phyloP scores from a whole-genome alignment of 2,797 vertebrate genomes.

The Diceros bicornis region DNA sequence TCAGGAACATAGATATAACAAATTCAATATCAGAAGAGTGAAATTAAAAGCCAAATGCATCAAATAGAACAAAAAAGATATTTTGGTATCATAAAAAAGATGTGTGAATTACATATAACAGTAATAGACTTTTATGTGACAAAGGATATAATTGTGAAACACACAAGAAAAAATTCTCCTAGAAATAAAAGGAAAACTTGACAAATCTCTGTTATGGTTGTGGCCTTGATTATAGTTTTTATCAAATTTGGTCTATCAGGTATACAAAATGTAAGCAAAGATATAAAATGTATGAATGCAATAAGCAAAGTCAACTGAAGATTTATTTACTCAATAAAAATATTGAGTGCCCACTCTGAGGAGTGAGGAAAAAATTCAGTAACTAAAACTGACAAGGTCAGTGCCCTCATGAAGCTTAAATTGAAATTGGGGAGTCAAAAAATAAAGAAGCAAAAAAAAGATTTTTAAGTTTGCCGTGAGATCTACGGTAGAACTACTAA shows the following conservation, averaged over 20 bases:
- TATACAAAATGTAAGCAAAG: conserved; percentile 35
- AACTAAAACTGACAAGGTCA: not conserved
- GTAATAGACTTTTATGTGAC: conserved; percentile 13
- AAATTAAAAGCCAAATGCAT: conserved; percentile 48
- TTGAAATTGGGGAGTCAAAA: not conserved
- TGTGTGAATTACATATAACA: not conserved
- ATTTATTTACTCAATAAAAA: conserved; percentile 35
- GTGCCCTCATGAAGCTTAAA: not conserved
- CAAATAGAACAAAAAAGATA: conserved; percentile 29
- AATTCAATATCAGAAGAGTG: not conserved
- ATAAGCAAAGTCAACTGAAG: not conserved
- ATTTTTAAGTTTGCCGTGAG: not conserved
- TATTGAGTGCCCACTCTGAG: not conserved
- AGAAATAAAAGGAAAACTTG: conserved; percentile 9
- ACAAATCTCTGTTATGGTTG: not conserved
- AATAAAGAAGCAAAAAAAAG: not conserved
- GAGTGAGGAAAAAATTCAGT: not conserved
- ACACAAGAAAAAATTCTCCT: not conserved
- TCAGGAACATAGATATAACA: not conserved
- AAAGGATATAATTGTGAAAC: conserved; percentile 50
- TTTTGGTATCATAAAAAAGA: conserved; percentile 28
- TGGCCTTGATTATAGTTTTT: not conserved
- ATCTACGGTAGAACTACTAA: not conserved
- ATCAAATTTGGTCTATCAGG: not conserved
- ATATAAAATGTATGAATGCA: not conserved